Conservation (phyloP, 2,113 vertebrate species). For the Actenoides hombroni region DNA sequence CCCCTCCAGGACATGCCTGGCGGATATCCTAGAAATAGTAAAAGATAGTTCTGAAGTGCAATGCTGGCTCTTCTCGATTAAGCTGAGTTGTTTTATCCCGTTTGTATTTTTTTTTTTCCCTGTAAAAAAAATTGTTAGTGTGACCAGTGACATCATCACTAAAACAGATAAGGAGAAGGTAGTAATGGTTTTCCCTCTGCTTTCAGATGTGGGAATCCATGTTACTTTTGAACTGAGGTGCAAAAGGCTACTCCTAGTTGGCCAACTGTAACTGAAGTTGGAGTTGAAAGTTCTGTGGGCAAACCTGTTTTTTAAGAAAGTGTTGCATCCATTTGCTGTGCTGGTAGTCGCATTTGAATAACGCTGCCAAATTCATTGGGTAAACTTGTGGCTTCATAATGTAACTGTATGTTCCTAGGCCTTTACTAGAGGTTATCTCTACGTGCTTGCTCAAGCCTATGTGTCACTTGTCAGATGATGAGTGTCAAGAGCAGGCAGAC, state of each 20-base stretch:
- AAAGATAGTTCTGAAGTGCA: background rate
- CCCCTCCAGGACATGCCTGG: background rate
- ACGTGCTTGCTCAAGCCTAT: background rate
- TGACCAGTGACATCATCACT: background rate
- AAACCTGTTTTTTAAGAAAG: background rate
- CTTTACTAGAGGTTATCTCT: background rate
- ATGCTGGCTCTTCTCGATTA: background rate
- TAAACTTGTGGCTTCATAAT: background rate
- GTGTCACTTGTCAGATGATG: background rate
- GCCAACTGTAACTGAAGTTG: background rate
- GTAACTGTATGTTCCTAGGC: background rate
- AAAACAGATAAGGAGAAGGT: background rate
- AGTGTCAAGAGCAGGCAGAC: background rate
- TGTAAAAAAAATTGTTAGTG: background rate
- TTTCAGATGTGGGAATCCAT: background rate
- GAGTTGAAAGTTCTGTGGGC: background rate
- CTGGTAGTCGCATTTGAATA: background rate
- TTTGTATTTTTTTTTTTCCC: background rate
- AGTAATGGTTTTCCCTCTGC: background rate
- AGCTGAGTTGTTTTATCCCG: background rate
- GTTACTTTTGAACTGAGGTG: background rate
- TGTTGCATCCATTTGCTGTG: accelerated
- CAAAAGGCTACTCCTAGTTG: background rate
- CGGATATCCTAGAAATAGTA: background rate
- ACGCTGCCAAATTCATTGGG: background rate